Conservation (phyloP, 2,888 invertebrate species). For the Hyposoter didymator region DNA sequence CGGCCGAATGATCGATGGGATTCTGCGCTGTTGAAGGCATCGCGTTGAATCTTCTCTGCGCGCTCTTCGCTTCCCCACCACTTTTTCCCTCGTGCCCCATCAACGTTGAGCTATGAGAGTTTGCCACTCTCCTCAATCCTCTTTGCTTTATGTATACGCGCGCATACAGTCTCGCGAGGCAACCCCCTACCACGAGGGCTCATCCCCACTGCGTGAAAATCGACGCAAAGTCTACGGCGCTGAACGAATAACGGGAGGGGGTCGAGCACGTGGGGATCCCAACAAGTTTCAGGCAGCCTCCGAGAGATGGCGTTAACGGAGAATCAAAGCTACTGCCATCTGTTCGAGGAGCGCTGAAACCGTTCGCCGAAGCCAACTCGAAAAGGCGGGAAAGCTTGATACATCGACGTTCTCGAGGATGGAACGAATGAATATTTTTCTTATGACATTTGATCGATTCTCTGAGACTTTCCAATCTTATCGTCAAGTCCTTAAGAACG, state of each 20-base stretch:
- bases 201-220: constrained; percentile 46
- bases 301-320: constrained; percentile 76
- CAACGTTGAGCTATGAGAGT: constrained; percentile 46
- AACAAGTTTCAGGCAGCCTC: constrained; percentile 68
- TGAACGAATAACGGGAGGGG: constrained; percentile 67
- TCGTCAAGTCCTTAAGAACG: not conserved
- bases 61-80: constrained; percentile 79
- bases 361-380: constrained; percentile 44
- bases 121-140: constrained; percentile 47
- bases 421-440: constrained; percentile 27
- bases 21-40: constrained; percentile 83
- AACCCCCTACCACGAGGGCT: constrained; percentile 68
- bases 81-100: constrained; percentile 67
- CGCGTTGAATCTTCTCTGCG: constrained; percentile 75
- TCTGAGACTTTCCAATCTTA: not conserved
- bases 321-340: constrained; percentile 55
- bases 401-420: constrained; percentile 22
- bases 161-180: constrained; percentile 25
- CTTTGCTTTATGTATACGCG: constrained; percentile 33
- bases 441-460: not conserved
- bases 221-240: constrained; percentile 55
- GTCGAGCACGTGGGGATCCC: constrained; percentile 75
- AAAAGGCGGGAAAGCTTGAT: constrained; percentile 65
- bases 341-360: constrained; percentile 72
- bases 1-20: constrained; percentile 84